phyloP scores from a whole-genome alignment of 2,113 vertebrate genomes.

The Melospiza melodia region DNA sequence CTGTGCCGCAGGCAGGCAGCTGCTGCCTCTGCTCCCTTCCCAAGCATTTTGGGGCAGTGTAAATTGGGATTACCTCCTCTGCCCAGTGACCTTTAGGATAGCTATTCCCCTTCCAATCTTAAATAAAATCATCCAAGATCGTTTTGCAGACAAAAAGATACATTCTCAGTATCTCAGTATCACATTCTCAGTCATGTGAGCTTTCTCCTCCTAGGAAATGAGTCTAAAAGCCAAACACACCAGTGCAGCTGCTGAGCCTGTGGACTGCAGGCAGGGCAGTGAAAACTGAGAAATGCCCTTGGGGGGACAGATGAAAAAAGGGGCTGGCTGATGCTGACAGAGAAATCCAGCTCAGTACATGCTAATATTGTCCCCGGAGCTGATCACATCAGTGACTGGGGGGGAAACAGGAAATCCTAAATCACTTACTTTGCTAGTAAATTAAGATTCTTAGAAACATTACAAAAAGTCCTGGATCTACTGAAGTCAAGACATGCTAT shows the following conservation, averaged over 20 bases:
- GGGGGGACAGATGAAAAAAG: background rate
- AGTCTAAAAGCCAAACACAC: background rate
- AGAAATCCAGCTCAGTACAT: background rate
- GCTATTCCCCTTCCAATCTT: background rate
- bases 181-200: background rate
- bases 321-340: background rate
- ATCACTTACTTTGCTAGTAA: background rate
- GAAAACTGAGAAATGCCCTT: background rate
- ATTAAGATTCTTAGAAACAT: background rate
- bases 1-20: background rate
- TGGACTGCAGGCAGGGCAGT: background rate
- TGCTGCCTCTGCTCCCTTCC: background rate
- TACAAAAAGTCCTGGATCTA: background rate
- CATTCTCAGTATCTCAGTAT: background rate
- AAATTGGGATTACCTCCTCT: background rate
- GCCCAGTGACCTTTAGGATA: background rate
- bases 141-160: background rate
- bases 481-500: background rate
- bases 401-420: background rate
- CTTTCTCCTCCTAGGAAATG: background rate
- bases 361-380: background rate
- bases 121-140: background rate
- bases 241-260: background rate
- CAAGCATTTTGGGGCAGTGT: background rate
- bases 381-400: background rate